Conservation (phyloP, 2,113 vertebrate genomes). For the Gavialis gangeticus region DNA sequence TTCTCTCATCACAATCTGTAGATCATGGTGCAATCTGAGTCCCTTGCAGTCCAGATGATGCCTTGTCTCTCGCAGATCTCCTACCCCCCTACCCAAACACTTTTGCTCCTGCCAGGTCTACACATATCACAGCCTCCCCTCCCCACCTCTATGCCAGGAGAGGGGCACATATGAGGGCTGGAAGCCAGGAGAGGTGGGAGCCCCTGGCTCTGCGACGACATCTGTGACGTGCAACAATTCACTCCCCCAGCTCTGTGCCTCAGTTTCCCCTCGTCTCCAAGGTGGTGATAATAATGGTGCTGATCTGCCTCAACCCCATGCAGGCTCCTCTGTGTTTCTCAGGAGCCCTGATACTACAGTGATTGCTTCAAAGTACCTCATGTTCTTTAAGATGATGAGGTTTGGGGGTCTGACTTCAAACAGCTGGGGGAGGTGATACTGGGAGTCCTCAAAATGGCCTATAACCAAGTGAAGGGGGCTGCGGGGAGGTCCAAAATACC, state of each 20-base stretch:
- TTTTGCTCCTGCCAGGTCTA: neutral
- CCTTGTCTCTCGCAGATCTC: neutral
- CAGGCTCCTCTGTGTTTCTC: neutral
- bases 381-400: neutral
- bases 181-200: neutral
- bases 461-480: neutral
- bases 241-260: neutral
- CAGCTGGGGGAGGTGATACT: neutral
- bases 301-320: neutral
- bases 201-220: neutral
- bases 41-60: neutral
- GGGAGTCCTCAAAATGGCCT: neutral
- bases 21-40: neutral
- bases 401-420: neutral
- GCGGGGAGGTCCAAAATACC: neutral
- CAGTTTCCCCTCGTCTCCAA: neutral
- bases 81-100: neutral
- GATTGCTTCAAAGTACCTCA: too few relatives aligned
- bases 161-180: neutral
- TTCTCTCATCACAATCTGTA: neutral
- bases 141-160: neutral
- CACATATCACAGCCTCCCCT: neutral
- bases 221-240: neutral
- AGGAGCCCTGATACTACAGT: neutral
- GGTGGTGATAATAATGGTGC: neutral